Evolutionary conservation across 2,113 vertebrate species (phyloP).

Genomic region (Syngnathoides biaculeatus): DNA sequence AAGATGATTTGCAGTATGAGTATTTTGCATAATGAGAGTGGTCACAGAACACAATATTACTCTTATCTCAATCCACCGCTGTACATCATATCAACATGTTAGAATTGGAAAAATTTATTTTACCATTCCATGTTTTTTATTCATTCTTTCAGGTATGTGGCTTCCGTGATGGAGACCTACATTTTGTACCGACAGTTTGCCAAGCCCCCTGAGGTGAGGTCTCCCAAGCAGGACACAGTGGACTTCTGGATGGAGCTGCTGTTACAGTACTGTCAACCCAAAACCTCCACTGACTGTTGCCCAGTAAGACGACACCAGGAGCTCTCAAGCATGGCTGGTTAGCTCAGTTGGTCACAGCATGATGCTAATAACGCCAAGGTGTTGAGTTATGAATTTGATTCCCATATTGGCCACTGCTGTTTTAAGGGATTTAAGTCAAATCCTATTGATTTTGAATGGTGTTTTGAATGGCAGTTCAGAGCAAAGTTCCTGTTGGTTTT

Average conservation of each 20-base stretch:
- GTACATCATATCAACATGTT: not conserved
- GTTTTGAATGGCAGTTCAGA: not conserved
- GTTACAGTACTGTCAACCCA: constrained; percentile 77
- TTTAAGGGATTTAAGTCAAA: not conserved
- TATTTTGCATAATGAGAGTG: too few relatives aligned
- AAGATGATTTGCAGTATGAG: too few relatives aligned
- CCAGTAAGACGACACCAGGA: constrained; percentile 67
- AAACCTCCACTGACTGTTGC: constrained; percentile 60
- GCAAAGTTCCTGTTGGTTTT: too few relatives aligned
- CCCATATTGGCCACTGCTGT: not conserved
- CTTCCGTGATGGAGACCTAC: constrained; percentile 87
- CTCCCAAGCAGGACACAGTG: constrained; percentile 67
- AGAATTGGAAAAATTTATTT: not conserved
- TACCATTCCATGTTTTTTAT: not conserved
- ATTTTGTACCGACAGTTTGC: constrained; percentile 83
- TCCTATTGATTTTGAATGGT: not conserved
- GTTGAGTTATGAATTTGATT: not conserved
- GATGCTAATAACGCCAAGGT: constrained; percentile 53
- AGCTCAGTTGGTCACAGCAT: constrained; percentile 45
- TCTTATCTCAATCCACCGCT: too few relatives aligned
- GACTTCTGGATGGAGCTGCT: constrained; percentile 88
- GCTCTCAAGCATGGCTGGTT: not conserved
- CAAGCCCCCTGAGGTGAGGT: constrained; percentile 55
- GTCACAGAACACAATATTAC: too few relatives aligned
- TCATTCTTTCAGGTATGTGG: constrained; percentile 76